Evolutionary conservation across 2,113 vertebrate genomes (phyloP).

Genomic region (Gymnarchus niloticus): DNA sequence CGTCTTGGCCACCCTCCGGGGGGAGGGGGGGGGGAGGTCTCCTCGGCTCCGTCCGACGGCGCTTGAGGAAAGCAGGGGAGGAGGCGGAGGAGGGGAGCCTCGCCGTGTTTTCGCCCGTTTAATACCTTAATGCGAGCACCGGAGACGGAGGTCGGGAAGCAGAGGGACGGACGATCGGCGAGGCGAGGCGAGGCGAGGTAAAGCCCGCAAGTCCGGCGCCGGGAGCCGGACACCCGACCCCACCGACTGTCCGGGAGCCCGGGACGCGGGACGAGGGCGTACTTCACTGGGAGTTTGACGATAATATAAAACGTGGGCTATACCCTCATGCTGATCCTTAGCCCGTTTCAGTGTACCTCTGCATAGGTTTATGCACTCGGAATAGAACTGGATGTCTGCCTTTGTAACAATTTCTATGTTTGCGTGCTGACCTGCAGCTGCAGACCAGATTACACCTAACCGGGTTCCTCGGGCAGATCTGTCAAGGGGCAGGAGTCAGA

Average conservation of each 20-base stretch:
- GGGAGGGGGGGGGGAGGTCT: constrained; percentile 23
- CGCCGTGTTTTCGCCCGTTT: not conserved
- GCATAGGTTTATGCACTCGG: not conserved
- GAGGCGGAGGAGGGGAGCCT: not conserved
- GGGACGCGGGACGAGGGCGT: not conserved
- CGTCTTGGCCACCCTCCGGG: constrained; percentile 48
- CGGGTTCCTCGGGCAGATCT: not conserved
- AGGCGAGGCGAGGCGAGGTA: too few species aligned
- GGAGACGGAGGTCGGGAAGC: too few species aligned
- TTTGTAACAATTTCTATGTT: not conserved
- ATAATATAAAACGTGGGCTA: not conserved
- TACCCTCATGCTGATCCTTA: not conserved
- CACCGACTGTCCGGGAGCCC: not conserved
- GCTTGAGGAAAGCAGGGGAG: not conserved
- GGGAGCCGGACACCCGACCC: not conserved
- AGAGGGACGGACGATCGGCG: too few species aligned
- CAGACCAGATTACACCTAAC: not conserved
- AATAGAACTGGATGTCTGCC: not conserved
- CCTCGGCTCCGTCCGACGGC: not conserved
- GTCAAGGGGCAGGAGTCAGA: not conserved
- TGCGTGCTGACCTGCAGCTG: not conserved
- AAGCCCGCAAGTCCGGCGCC: too few species aligned
- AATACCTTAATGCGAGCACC: not conserved
- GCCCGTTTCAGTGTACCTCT: not conserved
- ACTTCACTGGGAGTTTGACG: not conserved